phyloP scores from a whole-genome alignment of 2,888 invertebrate species.

The Dusona sp. region DNA sequence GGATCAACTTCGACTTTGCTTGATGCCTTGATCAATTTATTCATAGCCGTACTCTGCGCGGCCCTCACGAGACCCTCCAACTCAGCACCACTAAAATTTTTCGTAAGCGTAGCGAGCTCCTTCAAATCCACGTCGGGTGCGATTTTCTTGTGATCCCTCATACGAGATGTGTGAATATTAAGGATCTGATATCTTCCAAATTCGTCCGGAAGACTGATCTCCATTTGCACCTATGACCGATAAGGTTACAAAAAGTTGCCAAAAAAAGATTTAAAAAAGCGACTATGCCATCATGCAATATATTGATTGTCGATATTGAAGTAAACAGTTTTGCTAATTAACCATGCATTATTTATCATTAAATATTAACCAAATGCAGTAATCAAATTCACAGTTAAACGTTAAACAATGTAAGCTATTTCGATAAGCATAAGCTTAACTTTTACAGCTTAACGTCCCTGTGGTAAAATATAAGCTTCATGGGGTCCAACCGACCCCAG shows the following conservation, averaged over 20 bases:
- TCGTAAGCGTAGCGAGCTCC: conserved; percentile 87
- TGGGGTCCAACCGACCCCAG: too few relatives aligned
- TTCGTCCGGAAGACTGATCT: conserved; percentile 98
- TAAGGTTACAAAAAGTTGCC: neutral
- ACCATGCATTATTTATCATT: neutral
- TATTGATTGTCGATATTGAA: neutral
- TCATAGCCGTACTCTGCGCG: conserved; percentile 91
- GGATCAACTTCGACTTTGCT: conserved; percentile 89
- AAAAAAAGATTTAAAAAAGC: neutral
- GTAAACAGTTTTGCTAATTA: neutral
- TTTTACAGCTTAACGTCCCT: neutral
- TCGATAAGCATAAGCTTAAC: neutral
- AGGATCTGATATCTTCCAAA: conserved; percentile 97
- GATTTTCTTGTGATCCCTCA: conserved; percentile 97
- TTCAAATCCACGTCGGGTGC: conserved; percentile 92
- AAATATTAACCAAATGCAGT: neutral
- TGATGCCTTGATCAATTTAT: conserved; percentile 89
- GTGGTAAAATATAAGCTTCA: too few relatives aligned
- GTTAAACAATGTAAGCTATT: too few relatives aligned
- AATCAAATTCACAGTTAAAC: too few relatives aligned
- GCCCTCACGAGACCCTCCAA: conserved; percentile 91
- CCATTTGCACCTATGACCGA: conserved; percentile 91
- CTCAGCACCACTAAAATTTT: conserved; percentile 92
- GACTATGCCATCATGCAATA: neutral
- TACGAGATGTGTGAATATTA: conserved; percentile 97